Conservation (phyloP, 2,113 vertebrate genomes). For the Bubo bubo region DNA sequence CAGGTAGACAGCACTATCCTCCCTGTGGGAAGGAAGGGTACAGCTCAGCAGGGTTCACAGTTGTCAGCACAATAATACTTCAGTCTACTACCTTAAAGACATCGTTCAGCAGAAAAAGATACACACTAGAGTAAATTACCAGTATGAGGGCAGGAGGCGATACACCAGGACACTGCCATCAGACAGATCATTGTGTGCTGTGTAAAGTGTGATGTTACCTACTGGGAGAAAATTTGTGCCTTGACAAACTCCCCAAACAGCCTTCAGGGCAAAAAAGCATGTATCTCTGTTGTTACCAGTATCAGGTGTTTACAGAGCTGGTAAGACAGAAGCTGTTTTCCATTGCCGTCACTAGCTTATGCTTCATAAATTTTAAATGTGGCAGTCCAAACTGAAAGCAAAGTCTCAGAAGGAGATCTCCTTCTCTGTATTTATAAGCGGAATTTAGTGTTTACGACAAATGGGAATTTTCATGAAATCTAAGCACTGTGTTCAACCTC, state of each 20-base stretch:
- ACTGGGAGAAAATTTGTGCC: not conserved
- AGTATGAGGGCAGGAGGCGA: fast-evolving
- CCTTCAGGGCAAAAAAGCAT: not conserved
- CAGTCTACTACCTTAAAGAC: not conserved
- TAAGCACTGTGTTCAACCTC: not conserved
- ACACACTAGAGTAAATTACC: not conserved
- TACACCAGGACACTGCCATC: not conserved
- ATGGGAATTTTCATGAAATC: not conserved
- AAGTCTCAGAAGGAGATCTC: not conserved
- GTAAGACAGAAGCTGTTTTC: not conserved
- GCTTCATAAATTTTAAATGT: not conserved
- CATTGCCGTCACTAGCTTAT: not conserved
- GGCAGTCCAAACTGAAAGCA: not conserved
- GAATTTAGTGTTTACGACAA: not conserved
- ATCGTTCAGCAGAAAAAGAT: not conserved
- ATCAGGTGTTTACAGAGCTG: not conserved
- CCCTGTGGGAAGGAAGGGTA: conserved; percentile 65
- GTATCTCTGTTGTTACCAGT: not conserved
- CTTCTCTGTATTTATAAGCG: not conserved
- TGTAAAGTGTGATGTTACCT: not conserved
- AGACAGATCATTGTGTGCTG: fast-evolving
- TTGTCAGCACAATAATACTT: fast-evolving
- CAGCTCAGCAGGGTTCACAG: not conserved
- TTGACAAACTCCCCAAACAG: not conserved
- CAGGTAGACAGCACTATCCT: conserved; percentile 82